These are phyloP conservation scores for Anas platyrhynchos DNA, from an alignment of 2,113 vertebrate genomes.

Conservation along the genomic window DNA sequence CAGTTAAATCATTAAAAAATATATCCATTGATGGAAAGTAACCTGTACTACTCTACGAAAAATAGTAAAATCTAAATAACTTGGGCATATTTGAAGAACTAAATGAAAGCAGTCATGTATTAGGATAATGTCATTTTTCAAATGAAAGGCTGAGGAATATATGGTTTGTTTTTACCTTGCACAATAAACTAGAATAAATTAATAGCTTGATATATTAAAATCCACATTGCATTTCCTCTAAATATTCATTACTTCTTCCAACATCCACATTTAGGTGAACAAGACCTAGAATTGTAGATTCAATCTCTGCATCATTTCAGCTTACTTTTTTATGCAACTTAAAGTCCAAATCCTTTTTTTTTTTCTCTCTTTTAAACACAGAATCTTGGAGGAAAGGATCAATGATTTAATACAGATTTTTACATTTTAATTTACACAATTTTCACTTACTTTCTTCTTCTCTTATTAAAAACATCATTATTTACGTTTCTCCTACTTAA, in stretches of 20 bases:
- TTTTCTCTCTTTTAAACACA: accelerated
- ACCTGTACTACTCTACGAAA: background rate
- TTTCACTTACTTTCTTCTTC: background rate
- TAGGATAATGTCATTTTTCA: background rate
- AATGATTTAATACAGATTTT: background rate
- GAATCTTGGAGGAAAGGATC: background rate
- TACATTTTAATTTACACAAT: background rate
- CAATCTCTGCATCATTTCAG: background rate
- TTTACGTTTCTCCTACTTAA: background rate
- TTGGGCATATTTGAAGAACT: background rate
- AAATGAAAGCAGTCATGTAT: background rate
- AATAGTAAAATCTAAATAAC: background rate
- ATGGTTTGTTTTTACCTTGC: background rate
- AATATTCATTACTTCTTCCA: background rate
- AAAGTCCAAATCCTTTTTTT: background rate
- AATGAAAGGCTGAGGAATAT: background rate
- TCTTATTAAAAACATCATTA: background rate
- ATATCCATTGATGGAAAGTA: background rate
- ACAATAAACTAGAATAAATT: background rate
- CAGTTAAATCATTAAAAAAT: background rate
- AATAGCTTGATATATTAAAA: background rate
- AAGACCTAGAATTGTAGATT: background rate
- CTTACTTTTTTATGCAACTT: background rate
- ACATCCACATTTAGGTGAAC: background rate
- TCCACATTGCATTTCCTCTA: background rate